Conservation (phyloP, 2,113 vertebrate genomes). For the Mohoua ochrocephala region DNA sequence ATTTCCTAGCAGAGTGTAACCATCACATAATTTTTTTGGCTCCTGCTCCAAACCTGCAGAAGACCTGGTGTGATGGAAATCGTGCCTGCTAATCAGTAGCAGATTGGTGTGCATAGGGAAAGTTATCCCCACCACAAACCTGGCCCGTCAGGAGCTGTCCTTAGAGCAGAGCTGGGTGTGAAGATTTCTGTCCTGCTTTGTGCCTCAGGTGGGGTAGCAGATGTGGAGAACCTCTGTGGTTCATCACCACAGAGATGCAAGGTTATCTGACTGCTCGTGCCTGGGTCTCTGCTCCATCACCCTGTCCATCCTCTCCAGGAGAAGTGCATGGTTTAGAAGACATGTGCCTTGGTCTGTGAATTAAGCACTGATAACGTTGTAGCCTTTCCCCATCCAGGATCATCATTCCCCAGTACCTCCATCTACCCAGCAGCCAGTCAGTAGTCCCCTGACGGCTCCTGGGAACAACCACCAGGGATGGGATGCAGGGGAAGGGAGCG, state of each 20-base stretch:
- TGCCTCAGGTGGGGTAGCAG: background rate
- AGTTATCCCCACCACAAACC: background rate
- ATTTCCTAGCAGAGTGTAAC: background rate
- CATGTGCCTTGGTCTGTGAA: background rate
- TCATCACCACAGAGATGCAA: background rate
- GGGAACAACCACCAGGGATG: background rate
- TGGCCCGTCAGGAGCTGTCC: background rate
- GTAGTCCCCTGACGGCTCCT: background rate
- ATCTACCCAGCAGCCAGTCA: background rate
- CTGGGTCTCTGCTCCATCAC: background rate
- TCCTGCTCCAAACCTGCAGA: background rate
- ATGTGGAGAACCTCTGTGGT: background rate
- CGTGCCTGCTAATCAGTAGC: background rate
- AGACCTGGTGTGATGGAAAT: background rate
- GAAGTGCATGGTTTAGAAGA: background rate
- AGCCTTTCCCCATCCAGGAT: background rate
- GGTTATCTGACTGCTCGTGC: background rate
- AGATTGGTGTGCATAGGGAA: background rate
- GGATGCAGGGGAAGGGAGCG: background rate
- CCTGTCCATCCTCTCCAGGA: background rate
- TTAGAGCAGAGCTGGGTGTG: background rate
- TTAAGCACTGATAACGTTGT: fast-evolving
- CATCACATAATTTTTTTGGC: background rate
- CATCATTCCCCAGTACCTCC: background rate
- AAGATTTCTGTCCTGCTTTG: background rate